A percentile compares a stretch with the other conserved stretches of the same genome.
These are phyloP conservation scores for Caradrina kadenii DNA, from an alignment of 2,888 invertebrate genomes.

Conservation along the genomic window DNA sequence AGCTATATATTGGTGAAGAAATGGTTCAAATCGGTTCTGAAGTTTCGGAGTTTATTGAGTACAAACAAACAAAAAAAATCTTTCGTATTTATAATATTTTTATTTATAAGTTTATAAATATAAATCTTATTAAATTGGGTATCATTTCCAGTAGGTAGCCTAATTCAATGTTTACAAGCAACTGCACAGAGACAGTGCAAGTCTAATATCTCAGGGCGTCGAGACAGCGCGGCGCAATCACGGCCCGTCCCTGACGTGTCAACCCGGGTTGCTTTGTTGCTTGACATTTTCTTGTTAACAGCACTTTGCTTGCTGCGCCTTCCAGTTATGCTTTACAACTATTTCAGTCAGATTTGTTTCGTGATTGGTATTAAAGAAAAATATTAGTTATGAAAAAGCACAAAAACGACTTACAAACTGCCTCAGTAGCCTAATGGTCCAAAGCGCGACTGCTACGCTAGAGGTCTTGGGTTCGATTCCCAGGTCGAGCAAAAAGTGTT, in stretches of 20 bases:
- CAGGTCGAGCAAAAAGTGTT: too few relatives aligned
- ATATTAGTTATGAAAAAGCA: background rate
- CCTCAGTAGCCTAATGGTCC: too few relatives aligned
- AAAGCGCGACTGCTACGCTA: too few relatives aligned
- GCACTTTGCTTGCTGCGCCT: conserved; percentile 68
- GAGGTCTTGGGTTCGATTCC: too few relatives aligned
- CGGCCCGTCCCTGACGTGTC: conserved; percentile 79
- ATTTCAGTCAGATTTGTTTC: conserved; percentile 39
- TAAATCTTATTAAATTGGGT: conserved; percentile 1
- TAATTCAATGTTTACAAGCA: conserved; percentile 68
- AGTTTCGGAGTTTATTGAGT: too few relatives aligned
- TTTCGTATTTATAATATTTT: too few relatives aligned
- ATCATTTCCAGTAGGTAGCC: conserved; percentile 58
- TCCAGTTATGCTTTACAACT: conserved; percentile 63
- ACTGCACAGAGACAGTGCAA: conserved; percentile 77
- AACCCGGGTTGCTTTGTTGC: conserved; percentile 79
- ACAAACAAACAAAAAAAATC: too few relatives aligned
- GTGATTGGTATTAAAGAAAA: conserved; percentile 20
- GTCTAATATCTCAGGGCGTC: conserved; percentile 88
- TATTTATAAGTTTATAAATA: too few relatives aligned
- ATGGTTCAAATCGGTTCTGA: too few relatives aligned
- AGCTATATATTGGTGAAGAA: too few relatives aligned
- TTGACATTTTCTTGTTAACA: conserved; percentile 88
- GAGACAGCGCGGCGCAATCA: conserved; percentile 84
- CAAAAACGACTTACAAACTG: too few relatives aligned